Base-by-base conservation (phyloP, 2,888 invertebrate species). In the Melolontha melolontha region DNA sequence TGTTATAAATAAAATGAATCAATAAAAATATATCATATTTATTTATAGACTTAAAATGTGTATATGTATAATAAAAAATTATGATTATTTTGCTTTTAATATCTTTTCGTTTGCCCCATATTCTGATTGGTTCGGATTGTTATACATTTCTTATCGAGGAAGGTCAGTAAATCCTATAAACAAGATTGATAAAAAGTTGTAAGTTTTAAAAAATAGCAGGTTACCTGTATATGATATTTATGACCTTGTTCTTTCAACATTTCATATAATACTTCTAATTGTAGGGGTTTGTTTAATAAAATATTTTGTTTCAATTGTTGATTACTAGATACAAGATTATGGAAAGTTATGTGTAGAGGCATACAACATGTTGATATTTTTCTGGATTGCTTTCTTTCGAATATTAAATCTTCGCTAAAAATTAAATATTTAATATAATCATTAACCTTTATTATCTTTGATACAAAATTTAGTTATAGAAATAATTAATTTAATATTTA, bases 321-420 rank as follows among this genome's bases (percentile, higher is more conserved):
- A 50, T 89, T 87, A 29, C 87, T 85, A 0, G 85, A 83, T 0
- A 91, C 81, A 72, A 90, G 87, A 82, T 91, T 91, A 75, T 89
- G 86, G 82, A 90, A 91, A 1, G 89, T 89, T 75, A 91, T 86
- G 77, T 91, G 91, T 1, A 91, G 80, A 0, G 91, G 91, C 10
- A 91, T 79, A 40, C 85, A 79, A 71, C 88, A 89, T 0, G 87
- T 85, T 59, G 83, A 79, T 5, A 90, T 81, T 72, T 77, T 80
- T 57, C 74, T 75, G 7, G 80, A 81, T 47, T 74, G 76, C 68
- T 74, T 80, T 52, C 79, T 75, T 73, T 84, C 84, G 68, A 84
- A 82, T 67, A 84, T 80, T 50, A 83, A 70, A 71, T 80, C 77
- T 34, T 79, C 10, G 1, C 34, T 34, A 10, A 34, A 34, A 34